These are phyloP conservation scores for Centropus unirufus DNA, from an alignment of 2,113 vertebrate genomes.

Conservation along the genomic window DNA sequence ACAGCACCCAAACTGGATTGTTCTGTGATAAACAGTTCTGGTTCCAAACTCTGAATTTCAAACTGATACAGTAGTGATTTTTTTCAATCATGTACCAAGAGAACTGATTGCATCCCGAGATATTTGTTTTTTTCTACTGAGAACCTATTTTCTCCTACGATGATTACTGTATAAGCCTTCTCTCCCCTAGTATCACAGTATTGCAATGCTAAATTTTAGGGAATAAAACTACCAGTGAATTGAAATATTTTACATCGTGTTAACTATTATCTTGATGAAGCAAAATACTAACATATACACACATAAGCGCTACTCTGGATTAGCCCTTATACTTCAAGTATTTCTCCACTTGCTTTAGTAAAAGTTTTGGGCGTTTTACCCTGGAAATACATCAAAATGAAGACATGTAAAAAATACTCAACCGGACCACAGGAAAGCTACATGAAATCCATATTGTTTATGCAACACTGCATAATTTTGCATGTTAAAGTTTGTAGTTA, in stretches of 20 bases:
- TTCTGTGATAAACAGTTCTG: background rate
- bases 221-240: background rate
- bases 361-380: background rate
- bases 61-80: background rate
- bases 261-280: background rate
- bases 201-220: background rate
- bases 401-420: background rate
- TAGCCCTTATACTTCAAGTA: background rate
- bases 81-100: accelerated
- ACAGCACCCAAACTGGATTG: background rate
- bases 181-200: background rate
- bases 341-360: background rate
- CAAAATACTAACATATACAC: background rate
- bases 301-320: background rate
- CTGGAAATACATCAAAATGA: background rate
- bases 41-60: background rate
- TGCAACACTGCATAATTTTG: background rate
- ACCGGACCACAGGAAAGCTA: background rate
- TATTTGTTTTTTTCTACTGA: background rate
- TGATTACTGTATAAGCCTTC: background rate
- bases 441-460: background rate
- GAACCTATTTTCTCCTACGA: background rate
- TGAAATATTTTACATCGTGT: background rate
- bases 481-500: constrained; percentile 34
- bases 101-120: background rate